Percentiles rank a stretch among this genome's conserved stretches.
phyloP scores from a whole-genome alignment of 1,140 invertebrate species.

The Papilio helenus region DNA sequence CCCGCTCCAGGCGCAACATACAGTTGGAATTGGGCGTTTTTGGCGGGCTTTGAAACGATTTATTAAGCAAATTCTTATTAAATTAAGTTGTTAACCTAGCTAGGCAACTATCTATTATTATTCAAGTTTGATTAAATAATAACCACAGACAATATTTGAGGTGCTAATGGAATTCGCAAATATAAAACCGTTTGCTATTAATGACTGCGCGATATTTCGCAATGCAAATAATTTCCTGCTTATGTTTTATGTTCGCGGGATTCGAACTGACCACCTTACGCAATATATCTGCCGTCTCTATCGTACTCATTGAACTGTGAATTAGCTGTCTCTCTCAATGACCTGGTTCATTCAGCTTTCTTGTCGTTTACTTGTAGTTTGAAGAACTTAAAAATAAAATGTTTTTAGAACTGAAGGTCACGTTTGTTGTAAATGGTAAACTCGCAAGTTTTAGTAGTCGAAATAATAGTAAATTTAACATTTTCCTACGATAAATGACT shows the following conservation, averaged over 20 bases:
- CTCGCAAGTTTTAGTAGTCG: background rate
- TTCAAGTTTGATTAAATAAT: conserved; percentile 12
- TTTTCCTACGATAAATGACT: background rate
- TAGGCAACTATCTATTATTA: background rate
- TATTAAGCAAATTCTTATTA: too few relatives aligned
- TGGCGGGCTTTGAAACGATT: too few relatives aligned
- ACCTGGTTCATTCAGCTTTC: conserved; percentile 44
- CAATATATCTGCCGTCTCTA: conserved; percentile 41
- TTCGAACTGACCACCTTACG: conserved; percentile 47
- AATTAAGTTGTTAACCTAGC: background rate
- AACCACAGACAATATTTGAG: conserved; percentile 18
- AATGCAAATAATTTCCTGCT: conserved; percentile 41
- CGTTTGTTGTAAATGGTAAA: background rate
- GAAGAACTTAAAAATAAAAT: background rate
- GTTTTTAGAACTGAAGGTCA: background rate
- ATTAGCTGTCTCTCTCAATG: conserved; percentile 40
- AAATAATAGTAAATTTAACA: background rate
- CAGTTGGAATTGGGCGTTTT: too few relatives aligned
- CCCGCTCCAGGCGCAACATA: too few relatives aligned
- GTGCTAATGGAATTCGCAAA: conserved; percentile 24
- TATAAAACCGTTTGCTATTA: conserved; percentile 16
- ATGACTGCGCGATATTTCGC: conserved; percentile 40
- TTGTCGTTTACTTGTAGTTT: conserved; percentile 32
- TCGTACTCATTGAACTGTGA: conserved; percentile 30
- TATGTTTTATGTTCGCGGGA: conserved; percentile 45